These are phyloP conservation scores for Scomberomorus guttatus DNA, from an alignment of 2,797 vertebrate genomes.

Conservation along the genomic window DNA sequence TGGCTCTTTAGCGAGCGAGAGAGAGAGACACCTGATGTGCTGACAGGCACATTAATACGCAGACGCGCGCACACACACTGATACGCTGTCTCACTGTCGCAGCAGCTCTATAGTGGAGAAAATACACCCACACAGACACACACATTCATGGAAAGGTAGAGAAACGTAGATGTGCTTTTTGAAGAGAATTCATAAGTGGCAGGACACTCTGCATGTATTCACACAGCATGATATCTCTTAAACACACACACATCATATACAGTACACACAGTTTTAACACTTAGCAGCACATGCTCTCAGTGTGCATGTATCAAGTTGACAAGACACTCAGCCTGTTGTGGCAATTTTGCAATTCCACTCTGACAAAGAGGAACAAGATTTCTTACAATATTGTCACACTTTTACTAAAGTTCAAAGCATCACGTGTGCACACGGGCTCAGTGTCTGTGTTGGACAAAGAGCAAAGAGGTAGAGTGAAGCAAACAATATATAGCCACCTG, in stretches of 20 bases:
- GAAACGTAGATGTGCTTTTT: constrained; percentile 6
- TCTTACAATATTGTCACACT: too few relatives aligned
- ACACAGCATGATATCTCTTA: neutral
- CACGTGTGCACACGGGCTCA: too few relatives aligned
- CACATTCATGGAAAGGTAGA: constrained; percentile 11
- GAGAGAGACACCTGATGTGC: constrained; percentile 54
- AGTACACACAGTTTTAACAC: neutral
- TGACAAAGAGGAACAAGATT: too few relatives aligned
- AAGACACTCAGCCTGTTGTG: neutral
- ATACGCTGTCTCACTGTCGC: constrained; percentile 35
- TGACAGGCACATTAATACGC: constrained; percentile 53
- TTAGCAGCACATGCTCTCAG: neutral
- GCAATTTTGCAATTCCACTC: too few relatives aligned
- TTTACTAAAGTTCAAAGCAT: too few relatives aligned
- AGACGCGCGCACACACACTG: constrained; percentile 15
- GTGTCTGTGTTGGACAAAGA: too few relatives aligned
- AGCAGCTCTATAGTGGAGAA: constrained; percentile 28
- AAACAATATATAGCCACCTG: too few relatives aligned
- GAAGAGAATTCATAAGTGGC: constrained; percentile 41
- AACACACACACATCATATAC: constrained; percentile 18
- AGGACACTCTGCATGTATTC: constrained; percentile 29
- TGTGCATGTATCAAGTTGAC: constrained; percentile 11
- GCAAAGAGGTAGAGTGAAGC: too few relatives aligned
- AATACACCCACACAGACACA: constrained; percentile 26
- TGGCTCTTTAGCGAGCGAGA: constrained; percentile 43